Conservation (phyloP, 2,113 vertebrate genomes). For the Nerophis ophidion region DNA sequence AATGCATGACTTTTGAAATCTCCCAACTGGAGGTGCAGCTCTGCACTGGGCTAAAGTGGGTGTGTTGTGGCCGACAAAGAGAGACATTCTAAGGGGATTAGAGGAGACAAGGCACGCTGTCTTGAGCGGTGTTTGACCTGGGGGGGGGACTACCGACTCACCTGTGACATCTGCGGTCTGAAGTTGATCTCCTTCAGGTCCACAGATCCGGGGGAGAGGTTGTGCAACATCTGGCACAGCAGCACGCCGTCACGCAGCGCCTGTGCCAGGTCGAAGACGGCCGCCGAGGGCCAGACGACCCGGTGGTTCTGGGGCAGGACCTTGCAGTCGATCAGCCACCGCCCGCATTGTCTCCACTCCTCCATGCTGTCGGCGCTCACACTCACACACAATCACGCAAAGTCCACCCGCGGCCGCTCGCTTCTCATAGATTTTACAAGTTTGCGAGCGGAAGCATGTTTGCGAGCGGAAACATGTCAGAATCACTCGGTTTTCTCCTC, state of each 20-base stretch:
- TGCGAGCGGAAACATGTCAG: no score
- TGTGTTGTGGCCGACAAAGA: conserved; percentile 8
- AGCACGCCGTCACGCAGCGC: conserved; percentile 94
- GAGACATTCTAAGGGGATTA: background rate
- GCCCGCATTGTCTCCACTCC: conserved; percentile 96
- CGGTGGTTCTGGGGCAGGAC: conserved; percentile 93
- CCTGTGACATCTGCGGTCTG: conserved; percentile 99
- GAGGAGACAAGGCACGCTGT: no score
- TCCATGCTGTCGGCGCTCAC: conserved; percentile 74
- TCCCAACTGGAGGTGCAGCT: background rate
- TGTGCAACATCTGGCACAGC: conserved; percentile 95
- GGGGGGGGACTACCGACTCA: conserved; percentile 55
- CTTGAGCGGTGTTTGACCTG: background rate
- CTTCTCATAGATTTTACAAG: conserved; percentile 20
- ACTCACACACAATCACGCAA: background rate
- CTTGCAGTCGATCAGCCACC: conserved; percentile 96
- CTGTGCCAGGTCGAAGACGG: conserved; percentile 96
- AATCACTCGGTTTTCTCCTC: conserved; percentile 53
- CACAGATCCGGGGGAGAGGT: conserved; percentile 89
- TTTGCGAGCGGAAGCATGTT: conserved; percentile 32
- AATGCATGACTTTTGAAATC: background rate
- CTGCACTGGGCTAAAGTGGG: background rate
- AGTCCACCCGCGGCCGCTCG: conserved; percentile 16
- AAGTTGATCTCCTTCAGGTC: conserved; percentile 99
- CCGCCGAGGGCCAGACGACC: conserved; percentile 93